phyloP scores from a whole-genome alignment of 2,797 vertebrate species.

The Sitta carolinensis region DNA sequence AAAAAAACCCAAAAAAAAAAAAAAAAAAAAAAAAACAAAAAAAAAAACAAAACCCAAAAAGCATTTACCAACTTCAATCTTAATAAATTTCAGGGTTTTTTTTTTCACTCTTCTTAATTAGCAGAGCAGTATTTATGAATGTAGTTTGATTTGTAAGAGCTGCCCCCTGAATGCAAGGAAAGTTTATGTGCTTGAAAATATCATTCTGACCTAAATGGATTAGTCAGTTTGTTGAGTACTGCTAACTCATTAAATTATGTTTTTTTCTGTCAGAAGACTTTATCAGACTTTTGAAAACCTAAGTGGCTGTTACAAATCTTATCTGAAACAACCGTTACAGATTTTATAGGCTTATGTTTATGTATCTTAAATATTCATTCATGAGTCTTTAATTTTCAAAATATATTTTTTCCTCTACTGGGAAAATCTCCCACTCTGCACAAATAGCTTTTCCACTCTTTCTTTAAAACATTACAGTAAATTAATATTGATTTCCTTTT shows the following conservation, averaged over 20 bases:
- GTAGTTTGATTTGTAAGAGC: slow-evolving; percentile 5
- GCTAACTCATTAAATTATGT: neutral
- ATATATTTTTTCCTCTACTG: slow-evolving; percentile 58
- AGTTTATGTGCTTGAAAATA: neutral
- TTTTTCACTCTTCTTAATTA: neutral
- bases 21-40: neutral
- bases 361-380: slow-evolving; percentile 63
- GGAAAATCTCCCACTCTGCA: slow-evolving; percentile 66
- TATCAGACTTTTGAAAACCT: neutral
- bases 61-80: neutral
- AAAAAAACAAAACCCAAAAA: neutral
- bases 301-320: neutral
- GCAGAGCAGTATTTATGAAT: neutral
- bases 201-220: neutral
- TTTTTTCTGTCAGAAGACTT: neutral
- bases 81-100: neutral
- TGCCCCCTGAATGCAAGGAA: neutral
- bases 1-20: neutral
- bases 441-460: slow-evolving; percentile 49
- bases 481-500: slow-evolving; percentile 17
- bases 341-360: neutral
- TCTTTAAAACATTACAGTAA: slow-evolving; percentile 54
- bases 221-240: neutral
- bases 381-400: slow-evolving; percentile 71
- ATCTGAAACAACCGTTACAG: neutral